Evolutionary conservation across 2,113 vertebrate species (phyloP).

Genomic region (Turdus rufiventris): DNA sequence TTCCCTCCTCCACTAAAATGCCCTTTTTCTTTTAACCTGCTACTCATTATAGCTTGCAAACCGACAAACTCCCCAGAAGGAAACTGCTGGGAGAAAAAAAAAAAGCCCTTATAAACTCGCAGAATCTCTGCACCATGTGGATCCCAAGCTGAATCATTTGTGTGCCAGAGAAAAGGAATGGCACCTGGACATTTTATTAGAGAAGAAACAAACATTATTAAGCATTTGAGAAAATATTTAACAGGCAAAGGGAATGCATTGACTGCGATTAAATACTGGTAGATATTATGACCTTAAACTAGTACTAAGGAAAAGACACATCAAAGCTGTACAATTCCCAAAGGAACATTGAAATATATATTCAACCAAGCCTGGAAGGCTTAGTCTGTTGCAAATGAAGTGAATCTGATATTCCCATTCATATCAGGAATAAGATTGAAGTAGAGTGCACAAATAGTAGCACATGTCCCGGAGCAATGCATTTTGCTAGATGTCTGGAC

Average conservation of each 20-base stretch:
- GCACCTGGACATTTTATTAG: background rate
- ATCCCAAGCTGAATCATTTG: background rate
- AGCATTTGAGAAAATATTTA: background rate
- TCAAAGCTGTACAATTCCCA: background rate
- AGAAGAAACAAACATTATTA: background rate
- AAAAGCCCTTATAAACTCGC: conserved; percentile 6
- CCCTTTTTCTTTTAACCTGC: conserved; percentile 53
- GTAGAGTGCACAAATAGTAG: background rate
- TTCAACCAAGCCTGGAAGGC: background rate
- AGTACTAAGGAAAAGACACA: background rate
- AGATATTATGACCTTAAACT: background rate
- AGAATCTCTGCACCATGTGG: background rate
- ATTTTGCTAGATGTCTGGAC: background rate
- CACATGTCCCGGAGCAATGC: background rate
- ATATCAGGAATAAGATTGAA: background rate
- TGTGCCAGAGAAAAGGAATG: background rate
- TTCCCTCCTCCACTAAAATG: conserved; percentile 42
- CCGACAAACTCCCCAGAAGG: conserved; percentile 7
- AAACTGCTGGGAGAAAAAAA: conserved; percentile 6
- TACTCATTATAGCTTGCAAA: conserved; percentile 39
- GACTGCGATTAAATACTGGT: background rate
- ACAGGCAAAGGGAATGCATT: background rate
- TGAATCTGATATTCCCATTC: background rate
- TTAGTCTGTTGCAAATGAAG: background rate
- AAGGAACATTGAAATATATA: background rate